Evolutionary conservation across 2,113 vertebrate species (phyloP), one percentile per base, ranked within the genome.

Genomic region (Callionymus lyra): DNA sequence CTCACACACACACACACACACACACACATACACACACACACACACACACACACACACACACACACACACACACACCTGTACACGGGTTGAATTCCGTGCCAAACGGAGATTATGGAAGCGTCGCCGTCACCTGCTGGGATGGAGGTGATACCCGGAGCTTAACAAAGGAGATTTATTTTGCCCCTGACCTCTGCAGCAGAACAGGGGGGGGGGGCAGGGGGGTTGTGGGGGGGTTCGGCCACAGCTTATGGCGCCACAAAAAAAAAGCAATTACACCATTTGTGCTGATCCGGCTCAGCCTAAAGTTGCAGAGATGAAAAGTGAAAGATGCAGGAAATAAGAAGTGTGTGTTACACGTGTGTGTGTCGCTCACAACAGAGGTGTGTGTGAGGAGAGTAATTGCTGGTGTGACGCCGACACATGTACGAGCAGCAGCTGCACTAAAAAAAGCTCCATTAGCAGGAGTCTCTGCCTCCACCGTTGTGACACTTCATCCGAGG

Each of bases 251-350:
- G 50, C 50, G 53, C 68, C 59, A 76, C 67, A 79, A 77, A 73
- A 77, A 73, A 78, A 82, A 80, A 78, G 77, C 70, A 79, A 82
- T 82, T 76, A 70, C 64, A 56, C 70, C 65, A 60, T 77, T 76
- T 72, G 70, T 72, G 71, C 54, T 68, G 70, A 72, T 67, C 59
- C 47, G 53, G 63, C 65, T 59, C 64, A 62, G 70, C 56, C 50
- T 40, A 38, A 21, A 50, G 50, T n/a, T 12, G 21, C 38, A 40
- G 38, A 9, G 38, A 68, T 63, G 59, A 58, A 69, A 67, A 54
- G 48, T 64, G 48, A 58, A 53, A 60, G 52, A 56, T 27, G 38
- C 47, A 32, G 56, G 34, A 27, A 6, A 31, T 67, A 57, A 54
- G 46, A 37, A 68, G 57, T 55, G 54, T 34, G 13, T 33, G 31